Evolutionary conservation across 1,140 invertebrate genomes (phyloP).

Genomic region (Rhopalosiphum maidis): DNA sequence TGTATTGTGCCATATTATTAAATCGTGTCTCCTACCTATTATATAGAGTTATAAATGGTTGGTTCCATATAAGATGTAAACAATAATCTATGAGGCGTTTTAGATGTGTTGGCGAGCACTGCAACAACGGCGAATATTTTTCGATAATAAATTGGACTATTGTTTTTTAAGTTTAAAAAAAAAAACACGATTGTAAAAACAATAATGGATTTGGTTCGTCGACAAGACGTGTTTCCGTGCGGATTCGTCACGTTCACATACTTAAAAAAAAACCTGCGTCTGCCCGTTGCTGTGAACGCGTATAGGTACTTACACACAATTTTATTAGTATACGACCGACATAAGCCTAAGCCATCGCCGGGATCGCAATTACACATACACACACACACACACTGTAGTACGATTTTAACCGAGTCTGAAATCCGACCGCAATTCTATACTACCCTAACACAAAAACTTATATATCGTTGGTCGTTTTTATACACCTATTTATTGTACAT

Average conservation of each 20-base stretch:
- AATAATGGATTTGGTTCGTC: neutral
- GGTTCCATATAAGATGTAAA: neutral
- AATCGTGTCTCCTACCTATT: too few species aligned
- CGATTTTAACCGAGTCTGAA: neutral
- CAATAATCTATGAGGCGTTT: neutral
- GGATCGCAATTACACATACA: neutral
- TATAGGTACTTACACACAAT: neutral
- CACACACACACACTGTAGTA: neutral
- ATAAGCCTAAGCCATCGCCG: neutral
- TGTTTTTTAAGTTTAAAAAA: neutral
- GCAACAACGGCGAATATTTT: neutral
- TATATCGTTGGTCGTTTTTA: neutral
- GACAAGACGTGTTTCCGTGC: neutral
- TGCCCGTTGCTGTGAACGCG: neutral
- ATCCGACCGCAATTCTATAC: neutral
- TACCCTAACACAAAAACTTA: neutral
- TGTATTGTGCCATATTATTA: neutral
- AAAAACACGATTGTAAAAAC: neutral
- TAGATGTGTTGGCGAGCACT: too few species aligned
- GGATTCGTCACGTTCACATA: constrained; percentile 3
- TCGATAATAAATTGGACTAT: neutral
- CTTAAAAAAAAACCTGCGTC: neutral
- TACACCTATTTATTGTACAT: neutral
- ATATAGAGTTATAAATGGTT: neutral
- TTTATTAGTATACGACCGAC: neutral